Conservation (phyloP, 2,888 invertebrate species). For the Mactromeris polynyma region DNA sequence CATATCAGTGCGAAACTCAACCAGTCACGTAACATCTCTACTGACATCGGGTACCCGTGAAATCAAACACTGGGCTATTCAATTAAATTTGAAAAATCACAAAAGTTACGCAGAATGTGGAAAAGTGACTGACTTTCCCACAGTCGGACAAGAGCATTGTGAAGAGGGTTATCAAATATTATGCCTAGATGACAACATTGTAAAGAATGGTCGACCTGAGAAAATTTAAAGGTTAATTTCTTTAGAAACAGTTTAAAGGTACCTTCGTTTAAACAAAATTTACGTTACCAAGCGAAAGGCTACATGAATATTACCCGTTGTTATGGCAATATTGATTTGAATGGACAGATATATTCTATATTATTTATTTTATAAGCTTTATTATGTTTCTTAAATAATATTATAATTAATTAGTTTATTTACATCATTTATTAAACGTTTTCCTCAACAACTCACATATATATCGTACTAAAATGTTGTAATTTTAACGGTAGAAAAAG, state of each 20-base stretch:
- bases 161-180: conserved; percentile 40
- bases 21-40: background rate
- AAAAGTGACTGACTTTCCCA: conserved; percentile 61
- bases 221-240: conserved; percentile 41
- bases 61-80: conserved; percentile 47
- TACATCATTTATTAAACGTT: no score
- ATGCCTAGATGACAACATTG: conserved; percentile 28
- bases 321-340: background rate
- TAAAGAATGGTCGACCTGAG: conserved; percentile 16
- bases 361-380: no score
- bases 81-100: conserved; percentile 63
- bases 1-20: conserved; percentile 17
- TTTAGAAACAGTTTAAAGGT: conserved; percentile 17
- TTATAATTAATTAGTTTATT: no score
- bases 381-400: no score
- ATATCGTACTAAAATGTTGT: no score
- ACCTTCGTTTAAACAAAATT: background rate
- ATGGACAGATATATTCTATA: no score
- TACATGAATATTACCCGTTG: background rate
- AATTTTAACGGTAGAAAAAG: no score
- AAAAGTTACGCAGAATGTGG: conserved; percentile 55
- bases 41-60: background rate
- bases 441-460: no score
- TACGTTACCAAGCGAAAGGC: background rate
- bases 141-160: conserved; percentile 57